Evolutionary conservation across 2,888 invertebrate genomes (phyloP).

Genomic region (Pyrochroa serraticornis): DNA sequence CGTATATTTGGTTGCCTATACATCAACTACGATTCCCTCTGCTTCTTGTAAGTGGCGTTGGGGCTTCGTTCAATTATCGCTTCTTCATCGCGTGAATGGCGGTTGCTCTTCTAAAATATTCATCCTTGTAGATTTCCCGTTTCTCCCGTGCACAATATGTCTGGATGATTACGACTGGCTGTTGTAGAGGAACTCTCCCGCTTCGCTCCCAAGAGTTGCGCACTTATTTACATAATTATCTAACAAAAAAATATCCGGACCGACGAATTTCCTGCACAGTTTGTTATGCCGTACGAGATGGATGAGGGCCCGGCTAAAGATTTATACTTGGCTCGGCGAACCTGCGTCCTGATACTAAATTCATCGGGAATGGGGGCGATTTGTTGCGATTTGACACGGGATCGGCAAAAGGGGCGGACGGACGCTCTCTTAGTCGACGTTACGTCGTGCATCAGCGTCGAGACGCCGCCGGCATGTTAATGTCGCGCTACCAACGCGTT

Average conservation of each 20-base stretch:
- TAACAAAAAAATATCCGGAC: conserved; percentile 4
- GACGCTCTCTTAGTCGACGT: conserved; percentile 27
- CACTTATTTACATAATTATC: conserved; percentile 21
- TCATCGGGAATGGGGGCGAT: conserved; percentile 42
- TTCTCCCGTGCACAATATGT: too few species aligned
- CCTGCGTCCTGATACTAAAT: conserved; percentile 38
- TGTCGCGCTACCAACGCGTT: conserved; percentile 1
- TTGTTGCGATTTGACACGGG: conserved; percentile 43
- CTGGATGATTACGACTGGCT: too few species aligned
- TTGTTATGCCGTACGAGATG: conserved; percentile 36
- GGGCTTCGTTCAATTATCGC: too few species aligned
- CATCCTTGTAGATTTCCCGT: too few species aligned
- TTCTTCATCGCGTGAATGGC: too few species aligned
- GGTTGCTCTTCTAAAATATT: too few species aligned
- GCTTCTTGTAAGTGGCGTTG: too few species aligned
- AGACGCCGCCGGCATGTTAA: conserved; percentile 25
- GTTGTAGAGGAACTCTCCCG: conserved; percentile 1
- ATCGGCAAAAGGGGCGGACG: conserved; percentile 33
- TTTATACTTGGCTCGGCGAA: conserved; percentile 36
- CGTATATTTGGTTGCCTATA: too few species aligned
- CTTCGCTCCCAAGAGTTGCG: conserved; percentile 2
- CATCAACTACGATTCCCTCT: too few species aligned
- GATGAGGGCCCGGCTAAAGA: conserved; percentile 32
- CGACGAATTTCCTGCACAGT: conserved; percentile 13
- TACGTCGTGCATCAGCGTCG: conserved; percentile 31